Percentiles rank a stretch among this genome's conserved stretches.
These are phyloP conservation scores for Halcyon senegalensis DNA, from an alignment of 2,113 vertebrate genomes.

Conservation along the genomic window DNA sequence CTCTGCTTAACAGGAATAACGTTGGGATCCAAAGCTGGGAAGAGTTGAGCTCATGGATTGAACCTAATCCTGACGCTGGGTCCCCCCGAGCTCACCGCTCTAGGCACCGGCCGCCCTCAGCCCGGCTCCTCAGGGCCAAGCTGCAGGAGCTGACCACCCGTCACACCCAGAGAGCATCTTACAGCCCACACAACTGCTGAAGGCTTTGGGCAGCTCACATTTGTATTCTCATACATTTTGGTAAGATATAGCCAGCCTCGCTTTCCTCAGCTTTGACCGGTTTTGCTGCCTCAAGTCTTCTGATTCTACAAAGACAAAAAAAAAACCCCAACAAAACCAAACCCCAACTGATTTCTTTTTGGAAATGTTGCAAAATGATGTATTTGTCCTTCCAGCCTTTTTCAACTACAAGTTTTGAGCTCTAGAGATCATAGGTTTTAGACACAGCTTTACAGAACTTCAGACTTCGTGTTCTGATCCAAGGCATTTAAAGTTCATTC, in stretches of 20 bases:
- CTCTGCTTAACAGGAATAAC: background rate
- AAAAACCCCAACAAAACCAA: background rate
- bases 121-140: background rate
- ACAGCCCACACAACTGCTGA: rapidly evolving
- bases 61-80: background rate
- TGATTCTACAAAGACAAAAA: background rate
- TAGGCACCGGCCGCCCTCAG: background rate
- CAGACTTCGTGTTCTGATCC: background rate
- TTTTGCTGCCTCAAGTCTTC: background rate
- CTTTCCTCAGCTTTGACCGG: background rate
- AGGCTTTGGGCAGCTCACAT: background rate
- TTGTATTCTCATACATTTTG: background rate
- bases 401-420: background rate
- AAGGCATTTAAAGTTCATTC: background rate
- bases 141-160: background rate
- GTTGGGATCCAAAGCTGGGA: background rate
- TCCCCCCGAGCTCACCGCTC: background rate
- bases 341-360: no score
- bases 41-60: background rate
- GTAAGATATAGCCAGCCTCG: background rate
- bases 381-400: background rate
- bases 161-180: no score
- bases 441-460: background rate
- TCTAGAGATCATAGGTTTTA: background rate
- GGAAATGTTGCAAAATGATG: background rate